Base-by-base conservation (phyloP, 2,888 invertebrate genomes). In the Drosophila rubida region DNA sequence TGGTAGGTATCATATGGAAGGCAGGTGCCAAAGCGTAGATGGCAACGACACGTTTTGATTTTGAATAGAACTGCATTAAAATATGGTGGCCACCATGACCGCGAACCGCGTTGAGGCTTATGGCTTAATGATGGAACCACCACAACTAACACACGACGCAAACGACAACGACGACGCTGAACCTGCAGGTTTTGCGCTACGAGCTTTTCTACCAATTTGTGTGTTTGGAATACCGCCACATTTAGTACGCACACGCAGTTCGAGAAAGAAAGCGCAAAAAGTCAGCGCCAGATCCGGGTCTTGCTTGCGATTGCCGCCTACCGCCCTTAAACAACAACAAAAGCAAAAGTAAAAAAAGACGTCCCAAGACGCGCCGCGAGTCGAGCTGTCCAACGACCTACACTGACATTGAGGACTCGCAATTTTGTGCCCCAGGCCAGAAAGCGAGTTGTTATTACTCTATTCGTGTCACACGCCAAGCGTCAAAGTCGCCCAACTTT, bases 61-160 rank as follows among this genome's bases (percentile, higher is more conserved):
- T 82, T 87, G 82, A 87, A 82, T 82, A 70, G 86, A 63, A 87
- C 77, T 77, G 84, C 78, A 83, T 82, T 83, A 83, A 86, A n/a
- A n/a, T n/a, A 51, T 63, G 42, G 60, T 61, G 66, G 61, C 58
- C 54, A 30, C 55, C 51, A 61, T 46, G 62, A 58, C 54, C 44
- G 55, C 50, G 67, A 48, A 14, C 67, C 54, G 32, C 48, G 57
- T 37, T 46, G 67, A 42, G 76, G 82, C 83, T 82, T 86, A 32
- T 32, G 32, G n/a, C 32, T n/a, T 32, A 32, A 82, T 81, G 72
- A 78, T 78, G 61, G 69, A 72, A 42, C 61, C 60, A 55, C 51
- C 61, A 51, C 54, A 67, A 53, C 32, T 51, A 61, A 46, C 60
- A 49, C 25, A 30, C 19, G 19, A 16, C 48, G 14, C 0, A 46